phyloP scores from a whole-genome alignment of 2,888 invertebrate species.

The Cynaeus angustus region DNA sequence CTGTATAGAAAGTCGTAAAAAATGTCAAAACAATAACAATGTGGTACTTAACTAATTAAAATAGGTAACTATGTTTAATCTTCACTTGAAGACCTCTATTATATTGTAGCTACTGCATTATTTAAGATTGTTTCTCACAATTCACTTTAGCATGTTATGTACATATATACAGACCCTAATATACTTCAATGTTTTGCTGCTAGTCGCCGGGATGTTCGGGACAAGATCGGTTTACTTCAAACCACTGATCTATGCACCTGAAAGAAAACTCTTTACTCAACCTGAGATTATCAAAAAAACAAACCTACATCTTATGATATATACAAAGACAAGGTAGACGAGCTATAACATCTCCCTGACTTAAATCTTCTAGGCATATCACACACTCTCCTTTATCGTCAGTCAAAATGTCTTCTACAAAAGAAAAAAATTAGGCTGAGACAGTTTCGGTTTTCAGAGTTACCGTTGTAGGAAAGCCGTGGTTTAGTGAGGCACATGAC shows the following conservation, averaged over 20 bases:
- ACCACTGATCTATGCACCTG: slow-evolving; percentile 99
- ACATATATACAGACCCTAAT: slow-evolving; percentile 62
- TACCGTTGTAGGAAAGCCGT: slow-evolving; percentile 98
- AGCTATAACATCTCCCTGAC: slow-evolving; percentile 96
- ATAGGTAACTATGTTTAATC: slow-evolving; percentile 54
- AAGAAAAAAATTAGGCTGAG: slow-evolving; percentile 49
- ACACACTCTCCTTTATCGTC: slow-evolving; percentile 99
- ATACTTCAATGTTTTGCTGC: slow-evolving; percentile 62
- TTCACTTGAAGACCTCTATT: slow-evolving; percentile 49
- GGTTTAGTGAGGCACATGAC: slow-evolving; percentile 99
- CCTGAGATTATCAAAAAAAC: slow-evolving; percentile 12
- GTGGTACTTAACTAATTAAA: slow-evolving; percentile 45
- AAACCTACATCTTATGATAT: slow-evolving; percentile 94
- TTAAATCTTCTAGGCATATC: slow-evolving; percentile 98
- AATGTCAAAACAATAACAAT: slow-evolving; percentile 45
- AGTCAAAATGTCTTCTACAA: slow-evolving; percentile 96
- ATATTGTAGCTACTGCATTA: slow-evolving; percentile 50
- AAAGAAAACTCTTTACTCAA: slow-evolving; percentile 52
- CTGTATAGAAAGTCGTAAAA: slow-evolving; percentile 45
- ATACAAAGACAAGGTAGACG: slow-evolving; percentile 99
- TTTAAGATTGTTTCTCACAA: slow-evolving; percentile 61
- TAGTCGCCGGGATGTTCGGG: slow-evolving; percentile 99
- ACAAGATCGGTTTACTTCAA: slow-evolving; percentile 98
- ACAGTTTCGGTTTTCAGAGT: slow-evolving; percentile 53
- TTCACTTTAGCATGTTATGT: slow-evolving; percentile 61